phyloP scores from a whole-genome alignment of 2,888 invertebrate genomes.

The Prenolepis imparis region DNA sequence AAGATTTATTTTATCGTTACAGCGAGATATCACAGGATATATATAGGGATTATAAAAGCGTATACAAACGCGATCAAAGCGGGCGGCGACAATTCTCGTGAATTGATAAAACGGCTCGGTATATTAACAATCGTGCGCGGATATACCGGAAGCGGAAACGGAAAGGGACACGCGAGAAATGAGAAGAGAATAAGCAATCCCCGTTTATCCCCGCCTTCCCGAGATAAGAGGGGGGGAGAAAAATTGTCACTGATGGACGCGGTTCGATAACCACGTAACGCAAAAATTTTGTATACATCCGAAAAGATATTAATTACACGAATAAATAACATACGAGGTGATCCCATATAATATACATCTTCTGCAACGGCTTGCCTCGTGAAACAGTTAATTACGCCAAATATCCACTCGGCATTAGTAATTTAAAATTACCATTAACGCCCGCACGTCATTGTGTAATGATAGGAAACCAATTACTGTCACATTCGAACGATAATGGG shows the following conservation, averaged over 20 bases:
- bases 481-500: slow-evolving; percentile 18
- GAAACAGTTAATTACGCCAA: slow-evolving; percentile 40
- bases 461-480: slow-evolving; percentile 51
- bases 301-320: slow-evolving; percentile 38
- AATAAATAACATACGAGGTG: background rate
- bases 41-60: background rate
- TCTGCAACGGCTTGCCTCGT: background rate
- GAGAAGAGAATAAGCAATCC: background rate
- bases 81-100: slow-evolving; percentile 41
- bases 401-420: slow-evolving; percentile 31
- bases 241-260: slow-evolving; percentile 27
- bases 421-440: slow-evolving; percentile 46
- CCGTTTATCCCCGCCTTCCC: background rate
- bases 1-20: slow-evolving; percentile 28
- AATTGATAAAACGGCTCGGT: slow-evolving; percentile 50
- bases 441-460: slow-evolving; percentile 1
- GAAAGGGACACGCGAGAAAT: slow-evolving; percentile 1
- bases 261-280: background rate
- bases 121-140: slow-evolving; percentile 42
- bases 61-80: slow-evolving; percentile 4
- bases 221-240: background rate
- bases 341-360: background rate
- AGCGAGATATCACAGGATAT: background rate
- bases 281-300: slow-evolving; percentile 18
- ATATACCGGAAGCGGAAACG: slow-evolving; percentile 45